A percentile compares a stretch with the other conserved stretches of the same genome.
phyloP scores from a whole-genome alignment of 2,888 invertebrate species.

The Drosophila anomelani region DNA sequence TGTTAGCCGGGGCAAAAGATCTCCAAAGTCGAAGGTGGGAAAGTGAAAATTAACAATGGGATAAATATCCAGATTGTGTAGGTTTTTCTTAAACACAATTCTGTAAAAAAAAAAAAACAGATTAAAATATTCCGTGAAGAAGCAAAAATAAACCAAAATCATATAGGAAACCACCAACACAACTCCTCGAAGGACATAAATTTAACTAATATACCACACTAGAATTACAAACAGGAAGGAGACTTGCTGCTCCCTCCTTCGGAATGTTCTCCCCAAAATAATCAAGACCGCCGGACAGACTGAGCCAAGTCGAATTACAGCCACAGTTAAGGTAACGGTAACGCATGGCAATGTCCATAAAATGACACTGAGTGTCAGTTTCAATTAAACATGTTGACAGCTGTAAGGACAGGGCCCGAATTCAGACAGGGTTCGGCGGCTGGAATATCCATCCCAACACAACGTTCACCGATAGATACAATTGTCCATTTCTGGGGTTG shows the following conservation, averaged over 20 bases:
- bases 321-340: constrained; percentile 65
- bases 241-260: background rate
- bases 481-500: constrained; percentile 36
- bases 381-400: constrained; percentile 83
- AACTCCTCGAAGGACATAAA: constrained; percentile 52
- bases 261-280: constrained; percentile 69
- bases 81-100: background rate
- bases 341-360: constrained; percentile 79
- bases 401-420: constrained; percentile 60
- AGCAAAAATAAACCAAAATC: background rate
- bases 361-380: constrained; percentile 82
- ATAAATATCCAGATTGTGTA: too few relatives aligned
- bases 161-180: background rate
- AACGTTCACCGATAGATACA: constrained; percentile 3
- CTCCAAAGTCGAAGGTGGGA: background rate
- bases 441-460: constrained; percentile 39
- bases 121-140: too few relatives aligned
- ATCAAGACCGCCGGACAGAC: constrained; percentile 51
- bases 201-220: constrained; percentile 71
- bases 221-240: background rate
- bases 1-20: constrained; percentile 46
- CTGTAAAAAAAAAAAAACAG: background rate
- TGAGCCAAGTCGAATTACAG: constrained; percentile 63
- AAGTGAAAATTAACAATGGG: background rate
- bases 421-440: constrained; percentile 15